Conservation (phyloP, 2,888 invertebrate genomes). For the Hesperia comma region DNA sequence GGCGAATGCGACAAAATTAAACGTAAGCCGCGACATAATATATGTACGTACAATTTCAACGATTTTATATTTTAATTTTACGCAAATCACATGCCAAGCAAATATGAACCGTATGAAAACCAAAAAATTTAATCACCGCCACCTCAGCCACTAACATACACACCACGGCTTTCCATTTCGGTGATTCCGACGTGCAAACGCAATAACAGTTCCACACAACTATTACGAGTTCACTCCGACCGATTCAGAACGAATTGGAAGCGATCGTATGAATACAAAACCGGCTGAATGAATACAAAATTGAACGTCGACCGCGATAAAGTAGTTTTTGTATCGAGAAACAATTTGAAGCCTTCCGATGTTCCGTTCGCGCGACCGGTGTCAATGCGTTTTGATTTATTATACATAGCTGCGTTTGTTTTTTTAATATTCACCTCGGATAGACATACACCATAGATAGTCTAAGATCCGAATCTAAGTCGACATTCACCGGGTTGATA, state of each 20-base stretch:
- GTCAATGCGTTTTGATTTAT: slow-evolving; percentile 3
- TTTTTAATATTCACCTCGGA: no score
- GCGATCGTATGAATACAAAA: slow-evolving; percentile 32
- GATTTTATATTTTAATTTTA: no score
- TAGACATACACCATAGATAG: no score
- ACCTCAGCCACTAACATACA: no score
- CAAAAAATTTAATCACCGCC: background rate
- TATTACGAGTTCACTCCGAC: slow-evolving; percentile 30
- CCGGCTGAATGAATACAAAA: slow-evolving; percentile 24
- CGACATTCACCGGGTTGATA: no score
- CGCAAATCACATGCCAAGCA: background rate
- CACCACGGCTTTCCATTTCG: slow-evolving; percentile 12
- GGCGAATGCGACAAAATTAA: no score
- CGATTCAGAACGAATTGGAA: slow-evolving; percentile 26
- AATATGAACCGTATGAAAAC: background rate
- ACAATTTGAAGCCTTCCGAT: slow-evolving; percentile 23
- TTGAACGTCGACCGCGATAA: slow-evolving; percentile 32
- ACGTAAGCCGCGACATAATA: no score
- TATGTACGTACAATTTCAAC: no score
- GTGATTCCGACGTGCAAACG: slow-evolving; percentile 28
- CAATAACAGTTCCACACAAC: slow-evolving; percentile 24
- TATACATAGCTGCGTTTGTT: background rate
- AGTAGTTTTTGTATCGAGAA: slow-evolving; percentile 20
- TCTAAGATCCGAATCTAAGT: no score
- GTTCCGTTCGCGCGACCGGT: background rate